Evolutionary conservation across 2,113 vertebrate genomes (phyloP), one percentile per base, ranked within the genome.

Genomic region (Regulus satrapa): DNA sequence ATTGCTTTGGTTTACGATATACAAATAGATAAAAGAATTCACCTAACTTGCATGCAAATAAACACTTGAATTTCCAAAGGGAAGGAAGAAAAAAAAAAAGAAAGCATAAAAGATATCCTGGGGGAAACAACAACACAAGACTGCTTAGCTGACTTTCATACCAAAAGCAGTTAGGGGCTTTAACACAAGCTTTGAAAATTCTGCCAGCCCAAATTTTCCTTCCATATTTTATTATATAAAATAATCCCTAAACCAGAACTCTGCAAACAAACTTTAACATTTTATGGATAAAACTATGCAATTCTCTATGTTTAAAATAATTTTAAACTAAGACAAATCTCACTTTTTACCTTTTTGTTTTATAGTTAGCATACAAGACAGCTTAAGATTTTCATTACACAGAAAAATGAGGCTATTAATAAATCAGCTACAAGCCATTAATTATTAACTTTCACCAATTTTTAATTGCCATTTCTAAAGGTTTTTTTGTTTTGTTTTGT

Each of bases 1-100:
- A 97, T 97, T 96, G 86, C 79, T 95, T 92, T 88, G 75, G 91
- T 97, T 97, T 97, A 97, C 0, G 10, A 96, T 96, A 96, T 92
- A 88, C 93, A 96, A 96, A 88, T 92, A 97, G 97, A 97, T 97
- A 96, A 97, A 96, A 97, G 92, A 89, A 97, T 95, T 88, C 91
- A 97, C 95, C 93, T 95, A 96, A 89, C 93, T 96, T 96, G 72
- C 88, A 96, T 88, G 92, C 90, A 97, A 96, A 97, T 95, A 97
- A 97, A 97, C 91, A 95, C 71, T 96, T 86, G 45, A 80, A 77
- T 95, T 96, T 96, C 93, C 82, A 95, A 96, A 94, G 82, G 67
- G 79, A 92, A 91, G 73, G 55, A 93, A 92, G 18, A 14, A 43
- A n/a, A 77, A 83, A 68, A 81, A 92, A 89, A 75, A 88, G 20